Conservation (phyloP, 2,113 vertebrate genomes). For the Etheostoma spectabile region DNA sequence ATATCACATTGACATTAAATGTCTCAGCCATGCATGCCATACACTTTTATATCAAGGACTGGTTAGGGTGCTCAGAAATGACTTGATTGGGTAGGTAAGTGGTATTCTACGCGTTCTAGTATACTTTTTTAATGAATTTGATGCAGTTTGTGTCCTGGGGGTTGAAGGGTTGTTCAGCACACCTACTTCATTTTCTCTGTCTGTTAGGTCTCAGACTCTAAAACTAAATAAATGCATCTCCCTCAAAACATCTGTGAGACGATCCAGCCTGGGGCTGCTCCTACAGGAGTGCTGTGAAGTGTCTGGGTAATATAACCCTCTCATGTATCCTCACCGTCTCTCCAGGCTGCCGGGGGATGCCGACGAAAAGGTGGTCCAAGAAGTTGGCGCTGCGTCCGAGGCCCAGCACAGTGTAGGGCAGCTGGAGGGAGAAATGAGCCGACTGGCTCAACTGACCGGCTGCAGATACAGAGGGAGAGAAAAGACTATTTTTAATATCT, state of each 20-base stretch:
- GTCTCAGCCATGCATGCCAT: slow-evolving; percentile 21
- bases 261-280: background rate
- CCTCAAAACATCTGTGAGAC: background rate
- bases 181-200: background rate
- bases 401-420: slow-evolving; percentile 96
- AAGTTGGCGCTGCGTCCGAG: slow-evolving; percentile 97
- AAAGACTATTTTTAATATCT: background rate
- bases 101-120: background rate
- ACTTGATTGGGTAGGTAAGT: slow-evolving; percentile 10
- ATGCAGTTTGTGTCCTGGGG: slow-evolving; percentile 2
- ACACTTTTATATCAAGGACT: slow-evolving; percentile 1
- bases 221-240: background rate
- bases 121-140: background rate
- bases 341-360: slow-evolving; percentile 91
- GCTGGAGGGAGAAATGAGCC: slow-evolving; percentile 93
- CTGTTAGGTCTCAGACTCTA: slow-evolving; percentile 14
- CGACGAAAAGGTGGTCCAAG: slow-evolving; percentile 94
- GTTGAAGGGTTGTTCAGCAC: background rate
- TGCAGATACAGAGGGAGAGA: slow-evolving; percentile 66
- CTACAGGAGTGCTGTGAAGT: background rate
- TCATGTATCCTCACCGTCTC: slow-evolving; percentile 84
- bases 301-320: background rate
- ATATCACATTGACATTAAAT: slow-evolving; percentile 9
- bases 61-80: background rate
- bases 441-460: slow-evolving; percentile 98